These are phyloP conservation scores for Nasonovia ribisnigri DNA, from an alignment of 2,888 invertebrate genomes.

Conservation along the genomic window DNA sequence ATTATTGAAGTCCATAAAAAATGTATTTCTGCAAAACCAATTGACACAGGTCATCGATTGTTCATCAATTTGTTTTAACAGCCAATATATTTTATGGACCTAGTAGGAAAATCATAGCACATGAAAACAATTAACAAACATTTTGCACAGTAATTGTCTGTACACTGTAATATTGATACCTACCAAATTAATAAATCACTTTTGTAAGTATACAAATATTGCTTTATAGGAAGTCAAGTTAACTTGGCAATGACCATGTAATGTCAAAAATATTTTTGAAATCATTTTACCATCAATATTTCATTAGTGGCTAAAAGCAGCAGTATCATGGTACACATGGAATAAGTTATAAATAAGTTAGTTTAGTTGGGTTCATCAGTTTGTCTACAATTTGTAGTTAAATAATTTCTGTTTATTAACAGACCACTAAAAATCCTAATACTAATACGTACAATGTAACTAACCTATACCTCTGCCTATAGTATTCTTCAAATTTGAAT, in stretches of 20 bases:
- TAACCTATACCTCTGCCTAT: neutral
- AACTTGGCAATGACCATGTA: neutral
- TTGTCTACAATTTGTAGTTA: neutral
- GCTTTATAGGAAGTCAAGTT: neutral
- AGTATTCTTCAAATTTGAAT: neutral
- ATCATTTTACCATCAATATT: neutral
- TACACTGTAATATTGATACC: neutral
- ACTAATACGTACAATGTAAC: neutral
- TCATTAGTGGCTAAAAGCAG: neutral
- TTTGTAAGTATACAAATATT: neutral
- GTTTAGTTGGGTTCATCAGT: neutral
- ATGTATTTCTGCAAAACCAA: neutral
- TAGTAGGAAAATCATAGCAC: neutral
- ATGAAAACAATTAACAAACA: neutral
- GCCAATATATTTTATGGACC: neutral
- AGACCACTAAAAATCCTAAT: neutral
- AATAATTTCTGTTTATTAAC: neutral
- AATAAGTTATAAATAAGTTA: neutral
- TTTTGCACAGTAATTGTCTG: neutral
- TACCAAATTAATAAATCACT: neutral
- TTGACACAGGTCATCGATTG: neutral
- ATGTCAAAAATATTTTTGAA: neutral
- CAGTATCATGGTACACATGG: neutral
- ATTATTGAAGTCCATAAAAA: neutral
- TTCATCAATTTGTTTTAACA: neutral